These are phyloP conservation scores for Rhombomys opimus DNA, from an alignment of 2,113 vertebrate genomes.

Conservation along the genomic window DNA sequence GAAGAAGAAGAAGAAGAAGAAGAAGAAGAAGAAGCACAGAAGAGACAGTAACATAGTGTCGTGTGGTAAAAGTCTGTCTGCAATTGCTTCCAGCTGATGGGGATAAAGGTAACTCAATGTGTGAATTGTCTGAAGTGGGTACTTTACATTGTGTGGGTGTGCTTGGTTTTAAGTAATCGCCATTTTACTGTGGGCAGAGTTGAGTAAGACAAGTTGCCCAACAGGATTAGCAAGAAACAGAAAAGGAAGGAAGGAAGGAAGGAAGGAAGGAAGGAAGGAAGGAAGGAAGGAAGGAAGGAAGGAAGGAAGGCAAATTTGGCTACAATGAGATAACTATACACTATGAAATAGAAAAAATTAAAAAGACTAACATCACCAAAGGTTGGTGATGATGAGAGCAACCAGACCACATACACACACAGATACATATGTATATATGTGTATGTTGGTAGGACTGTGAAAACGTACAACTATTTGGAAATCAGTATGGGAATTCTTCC, in stretches of 20 bases:
- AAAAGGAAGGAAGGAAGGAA: neutral
- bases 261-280: neutral
- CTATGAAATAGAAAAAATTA: neutral
- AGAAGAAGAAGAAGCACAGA: neutral
- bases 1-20: neutral
- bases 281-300: neutral
- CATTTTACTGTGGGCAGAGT: neutral
- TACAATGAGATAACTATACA: neutral
- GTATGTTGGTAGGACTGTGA: neutral
- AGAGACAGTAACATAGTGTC: neutral
- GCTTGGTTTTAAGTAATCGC: neutral
- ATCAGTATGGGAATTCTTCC: neutral
- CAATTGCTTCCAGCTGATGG: neutral
- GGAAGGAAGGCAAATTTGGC: neutral
- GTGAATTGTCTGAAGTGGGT: neutral
- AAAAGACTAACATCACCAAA: neutral
- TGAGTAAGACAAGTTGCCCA: neutral
- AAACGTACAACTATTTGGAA: neutral
- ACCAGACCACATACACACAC: neutral
- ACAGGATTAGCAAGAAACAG: neutral
- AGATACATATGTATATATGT: too few species aligned
- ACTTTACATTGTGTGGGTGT: neutral
- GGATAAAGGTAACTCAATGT: neutral
- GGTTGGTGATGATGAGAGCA: neutral
- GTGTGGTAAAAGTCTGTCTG: neutral